Evolutionary conservation across 2,797 vertebrate species (phyloP).

Genomic region (Paratrypauchen microcephalus): DNA sequence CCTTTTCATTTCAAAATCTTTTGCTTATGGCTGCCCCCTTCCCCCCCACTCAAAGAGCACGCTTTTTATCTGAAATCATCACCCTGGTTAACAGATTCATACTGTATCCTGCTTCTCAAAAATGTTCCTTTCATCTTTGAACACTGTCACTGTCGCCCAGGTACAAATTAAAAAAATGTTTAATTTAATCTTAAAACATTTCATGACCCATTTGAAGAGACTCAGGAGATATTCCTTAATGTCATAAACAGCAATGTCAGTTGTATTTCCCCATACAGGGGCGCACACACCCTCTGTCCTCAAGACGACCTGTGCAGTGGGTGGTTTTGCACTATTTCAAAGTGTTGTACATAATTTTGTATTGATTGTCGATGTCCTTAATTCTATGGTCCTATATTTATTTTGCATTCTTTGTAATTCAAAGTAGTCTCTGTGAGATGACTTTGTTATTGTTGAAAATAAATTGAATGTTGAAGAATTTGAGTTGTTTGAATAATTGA

Average conservation of each 20-base stretch:
- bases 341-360: conserved; percentile 80
- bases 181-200: background rate
- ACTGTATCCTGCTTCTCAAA: conserved; percentile 27
- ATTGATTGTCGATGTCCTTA: conserved; percentile 69
- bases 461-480: conserved; percentile 73
- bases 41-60: conserved; percentile 25
- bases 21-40: conserved; percentile 30
- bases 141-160: conserved; percentile 28
- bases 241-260: conserved; percentile 46
- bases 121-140: conserved; percentile 4
- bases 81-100: conserved; percentile 28
- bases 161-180: background rate
- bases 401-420: conserved; percentile 78
- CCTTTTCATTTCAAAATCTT: conserved; percentile 49
- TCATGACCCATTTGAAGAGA: conserved; percentile 19
- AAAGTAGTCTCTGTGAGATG: conserved; percentile 84
- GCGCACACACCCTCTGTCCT: conserved; percentile 59
- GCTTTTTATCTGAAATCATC: conserved; percentile 31
- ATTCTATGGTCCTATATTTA: conserved; percentile 79
- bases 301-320: conserved; percentile 50
- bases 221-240: conserved; percentile 23
- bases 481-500: background rate
- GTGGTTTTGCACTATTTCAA: conserved; percentile 79
- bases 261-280: conserved; percentile 44
- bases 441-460: conserved; percentile 78